These are phyloP conservation scores for Synergus japonicus DNA, from an alignment of 2,888 invertebrate species.

Conservation along the genomic window DNA sequence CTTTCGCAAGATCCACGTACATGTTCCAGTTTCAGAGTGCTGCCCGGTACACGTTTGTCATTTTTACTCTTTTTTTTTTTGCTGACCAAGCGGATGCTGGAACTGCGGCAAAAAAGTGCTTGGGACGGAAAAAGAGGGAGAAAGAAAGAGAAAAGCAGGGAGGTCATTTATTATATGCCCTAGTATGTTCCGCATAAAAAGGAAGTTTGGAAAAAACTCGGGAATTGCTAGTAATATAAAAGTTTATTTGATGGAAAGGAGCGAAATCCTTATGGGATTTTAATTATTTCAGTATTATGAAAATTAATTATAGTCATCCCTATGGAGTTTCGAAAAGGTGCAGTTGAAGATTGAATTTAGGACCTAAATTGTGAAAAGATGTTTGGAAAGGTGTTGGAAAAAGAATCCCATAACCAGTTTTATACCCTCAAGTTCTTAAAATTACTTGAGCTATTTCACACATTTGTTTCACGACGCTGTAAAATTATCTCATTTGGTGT, in stretches of 20 bases:
- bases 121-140: background rate
- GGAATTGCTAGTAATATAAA: conserved; percentile 4
- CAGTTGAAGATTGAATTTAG: too few species aligned
- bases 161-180: conserved; percentile 31
- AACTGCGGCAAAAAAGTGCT: conserved; percentile 26
- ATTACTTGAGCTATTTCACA: too few species aligned
- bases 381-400: too few species aligned
- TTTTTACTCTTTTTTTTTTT: conserved; percentile 27
- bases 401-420: too few species aligned
- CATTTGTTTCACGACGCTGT: too few species aligned
- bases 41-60: conserved; percentile 15
- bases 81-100: conserved; percentile 30
- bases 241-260: background rate
- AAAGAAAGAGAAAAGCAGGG: conserved; percentile 16
- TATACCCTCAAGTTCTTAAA: too few species aligned
- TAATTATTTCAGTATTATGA: too few species aligned
- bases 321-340: too few species aligned
- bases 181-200: background rate
- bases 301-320: too few species aligned
- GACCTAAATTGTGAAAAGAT: too few species aligned
- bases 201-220: conserved; percentile 6
- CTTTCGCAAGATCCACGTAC: conserved; percentile 44
- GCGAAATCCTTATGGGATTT: background rate
- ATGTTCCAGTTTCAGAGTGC: conserved; percentile 41
- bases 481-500: too few species aligned